Conservation (phyloP, 1,140 invertebrate genomes). For the Popillia japonica region DNA sequence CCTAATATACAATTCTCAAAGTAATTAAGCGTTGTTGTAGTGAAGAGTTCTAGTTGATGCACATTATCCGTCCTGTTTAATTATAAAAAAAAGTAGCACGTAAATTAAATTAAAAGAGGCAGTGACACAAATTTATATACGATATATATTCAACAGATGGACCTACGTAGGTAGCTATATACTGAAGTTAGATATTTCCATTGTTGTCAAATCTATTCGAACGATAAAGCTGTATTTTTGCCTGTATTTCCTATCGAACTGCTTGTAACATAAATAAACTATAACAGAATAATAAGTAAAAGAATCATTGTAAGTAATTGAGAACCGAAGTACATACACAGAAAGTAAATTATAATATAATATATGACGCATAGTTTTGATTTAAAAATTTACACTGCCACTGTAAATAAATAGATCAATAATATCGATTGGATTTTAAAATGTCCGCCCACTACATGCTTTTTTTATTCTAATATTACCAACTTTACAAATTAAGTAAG, state of each 20-base stretch:
- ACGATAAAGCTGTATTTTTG: constrained; percentile 56
- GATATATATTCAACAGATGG: too few species aligned
- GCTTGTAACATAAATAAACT: background rate
- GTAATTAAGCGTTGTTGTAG: background rate
- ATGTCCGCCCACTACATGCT: constrained; percentile 50
- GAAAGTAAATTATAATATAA: constrained; percentile 39
- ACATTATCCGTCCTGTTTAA: background rate
- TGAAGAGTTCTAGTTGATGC: background rate
- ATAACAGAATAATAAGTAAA: too few species aligned
- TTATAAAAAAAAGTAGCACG: background rate
- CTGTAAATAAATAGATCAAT: constrained; percentile 50
- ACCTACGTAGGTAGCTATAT: too few species aligned
- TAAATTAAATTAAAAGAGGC: background rate
- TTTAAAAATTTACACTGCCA: constrained; percentile 57
- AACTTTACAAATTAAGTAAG: background rate
- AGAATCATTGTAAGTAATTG: background rate
- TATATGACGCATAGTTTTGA: constrained; percentile 43
- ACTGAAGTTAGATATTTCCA: background rate
- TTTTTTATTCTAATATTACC: background rate
- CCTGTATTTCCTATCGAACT: constrained; percentile 45
- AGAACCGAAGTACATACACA: background rate
- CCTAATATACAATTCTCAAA: background rate
- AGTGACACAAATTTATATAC: background rate
- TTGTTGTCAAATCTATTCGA: background rate
- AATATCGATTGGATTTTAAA: constrained; percentile 54